These are phyloP conservation scores for Halcyon senegalensis DNA, from an alignment of 2,113 vertebrate species.

Conservation along the genomic window DNA sequence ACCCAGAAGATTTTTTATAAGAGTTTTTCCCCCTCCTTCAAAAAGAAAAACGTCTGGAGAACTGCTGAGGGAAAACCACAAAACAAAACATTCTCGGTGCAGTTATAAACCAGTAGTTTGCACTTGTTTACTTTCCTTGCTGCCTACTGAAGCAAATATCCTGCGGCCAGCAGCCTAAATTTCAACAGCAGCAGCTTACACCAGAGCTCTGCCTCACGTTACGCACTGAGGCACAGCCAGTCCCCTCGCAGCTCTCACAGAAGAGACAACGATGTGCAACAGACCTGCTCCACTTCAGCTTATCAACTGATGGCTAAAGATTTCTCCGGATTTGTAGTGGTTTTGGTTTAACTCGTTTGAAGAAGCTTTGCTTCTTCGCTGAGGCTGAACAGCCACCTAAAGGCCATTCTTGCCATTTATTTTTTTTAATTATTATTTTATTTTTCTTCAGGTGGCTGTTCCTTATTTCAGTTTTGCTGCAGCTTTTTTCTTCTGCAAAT, in stretches of 20 bases:
- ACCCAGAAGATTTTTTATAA: background rate
- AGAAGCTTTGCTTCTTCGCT: background rate
- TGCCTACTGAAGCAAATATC: background rate
- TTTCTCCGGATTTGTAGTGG: background rate
- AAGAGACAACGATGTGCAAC: rapidly evolving
- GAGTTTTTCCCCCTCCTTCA: background rate
- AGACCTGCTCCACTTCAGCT: background rate
- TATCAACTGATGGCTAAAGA: background rate
- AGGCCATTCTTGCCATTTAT: background rate
- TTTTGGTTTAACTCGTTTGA: background rate
- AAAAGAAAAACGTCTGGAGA: background rate
- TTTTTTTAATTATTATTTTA: too few relatives aligned
- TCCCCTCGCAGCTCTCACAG: rapidly evolving
- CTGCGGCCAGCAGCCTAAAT: background rate
- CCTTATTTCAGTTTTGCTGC: background rate
- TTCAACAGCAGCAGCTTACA: background rate
- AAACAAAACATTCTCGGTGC: rapidly evolving
- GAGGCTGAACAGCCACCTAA: background rate
- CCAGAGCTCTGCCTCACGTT: background rate
- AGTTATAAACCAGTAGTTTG: background rate
- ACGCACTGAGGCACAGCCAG: background rate
- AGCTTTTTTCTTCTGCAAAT: background rate
- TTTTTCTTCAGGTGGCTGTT: background rate
- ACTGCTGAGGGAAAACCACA: background rate
- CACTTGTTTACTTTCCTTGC: background rate